Evolutionary conservation across 2,888 invertebrate species (phyloP).

Genomic region (Polyommatus icarus): DNA sequence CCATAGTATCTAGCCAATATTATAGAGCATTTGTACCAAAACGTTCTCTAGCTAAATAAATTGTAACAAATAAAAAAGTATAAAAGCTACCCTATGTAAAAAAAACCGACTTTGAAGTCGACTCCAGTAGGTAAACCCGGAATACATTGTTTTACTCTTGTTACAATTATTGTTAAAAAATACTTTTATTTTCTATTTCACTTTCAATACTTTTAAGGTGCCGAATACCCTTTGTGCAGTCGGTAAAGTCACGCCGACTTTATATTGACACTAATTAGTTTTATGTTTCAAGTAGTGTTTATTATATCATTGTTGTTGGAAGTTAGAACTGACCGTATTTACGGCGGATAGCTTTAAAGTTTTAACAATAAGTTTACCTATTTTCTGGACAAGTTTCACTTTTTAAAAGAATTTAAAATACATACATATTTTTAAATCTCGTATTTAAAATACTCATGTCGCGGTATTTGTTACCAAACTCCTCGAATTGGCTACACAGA

Average conservation of each 20-base stretch:
- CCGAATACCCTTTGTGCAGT: constrained; percentile 10
- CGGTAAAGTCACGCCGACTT: neutral
- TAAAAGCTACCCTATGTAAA: neutral
- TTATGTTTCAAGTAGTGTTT: neutral
- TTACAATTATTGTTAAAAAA: constrained; percentile 14
- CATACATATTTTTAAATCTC: too few relatives aligned
- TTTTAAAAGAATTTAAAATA: too few relatives aligned
- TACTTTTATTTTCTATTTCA: constrained; percentile 22
- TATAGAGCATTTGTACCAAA: neutral
- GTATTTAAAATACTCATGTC: too few relatives aligned
- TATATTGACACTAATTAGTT: constrained; percentile 14
- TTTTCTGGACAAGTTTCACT: too few relatives aligned
- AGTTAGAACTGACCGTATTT: neutral
- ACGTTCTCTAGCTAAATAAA: neutral
- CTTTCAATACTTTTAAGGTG: constrained; percentile 19
- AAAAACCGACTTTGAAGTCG: too few relatives aligned
- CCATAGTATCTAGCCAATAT: too few relatives aligned
- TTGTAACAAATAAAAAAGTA: neutral
- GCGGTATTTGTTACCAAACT: too few relatives aligned
- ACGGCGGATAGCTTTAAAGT: neutral
- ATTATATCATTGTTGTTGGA: neutral
- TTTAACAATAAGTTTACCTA: neutral
- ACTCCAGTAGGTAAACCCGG: neutral
- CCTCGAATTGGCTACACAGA: too few relatives aligned
- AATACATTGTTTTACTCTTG: neutral